phyloP scores from a whole-genome alignment of 2,888 invertebrate genomes.

The Panzeria rudis region DNA sequence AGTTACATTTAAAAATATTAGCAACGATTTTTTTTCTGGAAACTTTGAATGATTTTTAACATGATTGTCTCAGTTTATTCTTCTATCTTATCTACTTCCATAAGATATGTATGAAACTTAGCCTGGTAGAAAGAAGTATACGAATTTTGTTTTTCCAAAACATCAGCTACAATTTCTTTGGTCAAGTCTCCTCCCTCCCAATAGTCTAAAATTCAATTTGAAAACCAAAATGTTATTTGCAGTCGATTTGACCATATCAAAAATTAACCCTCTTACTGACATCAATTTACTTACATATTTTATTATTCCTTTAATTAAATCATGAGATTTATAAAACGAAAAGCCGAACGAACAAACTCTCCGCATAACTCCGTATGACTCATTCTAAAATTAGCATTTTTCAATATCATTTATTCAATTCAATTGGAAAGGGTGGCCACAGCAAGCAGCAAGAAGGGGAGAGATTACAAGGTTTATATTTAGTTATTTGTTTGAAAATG shows the following conservation, averaged over 20 bases:
- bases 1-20: no score
- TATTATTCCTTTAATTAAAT: constrained; percentile 6
- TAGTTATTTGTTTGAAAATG: constrained; percentile 18
- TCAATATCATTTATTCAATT: background rate
- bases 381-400: constrained; percentile 20
- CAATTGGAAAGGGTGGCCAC: background rate
- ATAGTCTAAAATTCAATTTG: background rate
- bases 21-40: no score
- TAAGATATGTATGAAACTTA: no score
- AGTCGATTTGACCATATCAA: background rate
- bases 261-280: constrained; percentile 4
- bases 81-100: no score
- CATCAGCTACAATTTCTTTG: background rate
- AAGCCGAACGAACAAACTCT: background rate
- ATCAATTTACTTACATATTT: background rate
- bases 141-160: no score
- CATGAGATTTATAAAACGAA: background rate
- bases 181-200: background rate
- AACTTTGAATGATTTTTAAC: no score
- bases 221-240: no score
- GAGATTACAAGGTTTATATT: constrained; percentile 14
- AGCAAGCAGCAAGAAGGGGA: background rate
- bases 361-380: constrained; percentile 27
- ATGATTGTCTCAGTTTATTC: no score
- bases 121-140: no score